Percentiles rank a stretch among this genome's conserved stretches.
These are phyloP conservation scores for Bombylius discolor DNA, from an alignment of 2,888 invertebrate species.

Conservation along the genomic window DNA sequence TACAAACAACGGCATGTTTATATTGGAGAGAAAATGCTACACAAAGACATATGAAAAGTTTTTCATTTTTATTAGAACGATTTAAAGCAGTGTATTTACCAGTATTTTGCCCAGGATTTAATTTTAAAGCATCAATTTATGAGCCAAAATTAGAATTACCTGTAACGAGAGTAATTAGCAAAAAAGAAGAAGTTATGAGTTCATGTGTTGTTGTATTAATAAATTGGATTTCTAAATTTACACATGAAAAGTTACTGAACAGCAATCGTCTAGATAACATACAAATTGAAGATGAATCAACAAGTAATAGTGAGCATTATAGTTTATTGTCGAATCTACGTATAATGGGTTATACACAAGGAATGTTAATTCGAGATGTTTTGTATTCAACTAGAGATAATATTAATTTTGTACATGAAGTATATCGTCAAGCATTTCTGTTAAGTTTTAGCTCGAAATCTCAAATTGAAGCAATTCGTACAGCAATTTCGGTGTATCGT, in stretches of 20 bases:
- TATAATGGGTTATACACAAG: slow-evolving; percentile 29
- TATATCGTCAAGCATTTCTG: slow-evolving; percentile 85
- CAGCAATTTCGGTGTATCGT: slow-evolving; percentile 84
- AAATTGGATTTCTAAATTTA: slow-evolving; percentile 78
- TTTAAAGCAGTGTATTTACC: slow-evolving; percentile 85
- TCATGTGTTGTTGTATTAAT: slow-evolving; percentile 71
- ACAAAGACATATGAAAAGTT: slow-evolving; percentile 67
- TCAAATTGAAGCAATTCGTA: slow-evolving; percentile 74
- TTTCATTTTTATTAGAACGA: slow-evolving; percentile 80
- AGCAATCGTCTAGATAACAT: slow-evolving; percentile 28
- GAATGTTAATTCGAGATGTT: slow-evolving; percentile 68
- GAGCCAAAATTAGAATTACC: slow-evolving; percentile 73
- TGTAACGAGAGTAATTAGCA: slow-evolving; percentile 43
- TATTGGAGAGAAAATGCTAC: slow-evolving; percentile 79
- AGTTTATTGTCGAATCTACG: slow-evolving; percentile 19
- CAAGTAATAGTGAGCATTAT: slow-evolving; percentile 21
- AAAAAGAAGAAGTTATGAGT: slow-evolving; percentile 51
- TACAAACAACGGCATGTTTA: slow-evolving; percentile 75
- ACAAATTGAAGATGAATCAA: slow-evolving; percentile 27
- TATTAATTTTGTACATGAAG: slow-evolving; percentile 88
- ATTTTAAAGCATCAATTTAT: slow-evolving; percentile 64
- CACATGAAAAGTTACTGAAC: slow-evolving; percentile 48
- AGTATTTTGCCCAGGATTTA: slow-evolving; percentile 80
- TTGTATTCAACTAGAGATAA: slow-evolving; percentile 78
- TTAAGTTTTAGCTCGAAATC: slow-evolving; percentile 58